Conservation (phyloP, 2,113 vertebrate genomes). For the Saccopteryx leptura region DNA sequence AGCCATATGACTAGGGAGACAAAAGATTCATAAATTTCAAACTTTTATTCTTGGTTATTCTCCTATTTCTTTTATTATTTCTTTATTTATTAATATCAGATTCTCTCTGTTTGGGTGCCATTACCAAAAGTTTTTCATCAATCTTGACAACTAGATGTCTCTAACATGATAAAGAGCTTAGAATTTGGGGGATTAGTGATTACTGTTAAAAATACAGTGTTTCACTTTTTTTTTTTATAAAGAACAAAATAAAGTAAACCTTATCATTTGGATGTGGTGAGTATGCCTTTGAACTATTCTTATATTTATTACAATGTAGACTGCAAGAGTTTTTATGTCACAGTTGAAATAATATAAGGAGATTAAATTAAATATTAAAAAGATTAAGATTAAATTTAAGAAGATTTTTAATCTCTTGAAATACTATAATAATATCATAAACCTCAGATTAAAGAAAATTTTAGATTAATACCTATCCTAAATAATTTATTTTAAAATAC, state of each 20-base stretch:
- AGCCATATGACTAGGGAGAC: neutral
- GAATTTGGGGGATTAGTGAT: neutral
- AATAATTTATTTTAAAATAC: constrained; percentile 37
- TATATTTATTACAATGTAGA: neutral
- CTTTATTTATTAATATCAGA: neutral
- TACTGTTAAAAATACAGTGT: neutral
- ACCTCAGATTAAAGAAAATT: neutral
- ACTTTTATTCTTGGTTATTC: neutral
- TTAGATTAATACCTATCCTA: neutral
- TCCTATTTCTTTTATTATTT: neutral
- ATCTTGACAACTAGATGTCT: neutral
- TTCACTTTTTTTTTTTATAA: neutral
- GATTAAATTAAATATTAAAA: constrained; percentile 5
- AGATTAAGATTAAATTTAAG: constrained; percentile 8
- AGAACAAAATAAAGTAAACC: neutral
- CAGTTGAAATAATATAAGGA: neutral
- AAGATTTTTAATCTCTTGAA: neutral
- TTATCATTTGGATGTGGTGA: neutral
- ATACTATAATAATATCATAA: neutral
- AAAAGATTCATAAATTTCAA: neutral
- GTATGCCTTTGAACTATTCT: neutral
- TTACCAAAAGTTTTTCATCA: neutral
- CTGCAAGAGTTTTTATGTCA: neutral
- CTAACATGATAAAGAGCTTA: neutral
- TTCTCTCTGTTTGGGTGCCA: neutral